Base-by-base conservation (phyloP, 2,888 invertebrate species). In the Ceramica pisi region DNA sequence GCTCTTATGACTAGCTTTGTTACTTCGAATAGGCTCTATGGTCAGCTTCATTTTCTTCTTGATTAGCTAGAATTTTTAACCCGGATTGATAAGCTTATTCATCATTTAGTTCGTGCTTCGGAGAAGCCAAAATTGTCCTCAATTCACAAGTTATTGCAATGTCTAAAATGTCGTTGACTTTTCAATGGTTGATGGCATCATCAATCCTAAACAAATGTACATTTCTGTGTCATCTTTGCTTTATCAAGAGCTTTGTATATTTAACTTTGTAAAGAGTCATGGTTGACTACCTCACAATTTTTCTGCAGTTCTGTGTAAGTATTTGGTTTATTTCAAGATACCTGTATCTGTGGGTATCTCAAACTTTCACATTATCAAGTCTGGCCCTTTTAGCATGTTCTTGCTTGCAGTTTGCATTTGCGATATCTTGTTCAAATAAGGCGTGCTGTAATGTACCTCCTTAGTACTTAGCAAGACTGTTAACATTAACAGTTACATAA, bases 341-440 rank as follows among this genome's bases (percentile, higher is more conserved):
- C 46, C 46, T 8, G 4, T 16, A 31, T 0, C 35, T 56, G 38
- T 35, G n/a, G n/a, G n/a, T 46, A 56, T 53, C 5, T 38, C 26
- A 38, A 48, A 61, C 35, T 68, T 68, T 68, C 26, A 56, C 23
- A 74, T 48, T 31, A 53, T 41, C 55, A 41, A 55, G 48, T 10
- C 14, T 56, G 31, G 61, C 59, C 10, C 26, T 62, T 38, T 62
- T 55, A 59, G n/a, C 38, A 41, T 41, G 21, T 62, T 69, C 23
- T 55, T 12, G n/a, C 55, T 61, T 69, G 69, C 56, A 69, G 50
- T 74, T 69, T 75, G 51, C 46, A 46, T 76, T 62, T 23, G 46
- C n/a, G 44, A 76, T 75, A 57, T 76, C 75, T 57, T 75, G 46
- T 67, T 21, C 75, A 73, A 75, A 74, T 68, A 74, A 67, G 59